Conservation (phyloP, 30 jellyfish, hydroid and myxozoan genomes). For the Aurelia sp. region DNA sequence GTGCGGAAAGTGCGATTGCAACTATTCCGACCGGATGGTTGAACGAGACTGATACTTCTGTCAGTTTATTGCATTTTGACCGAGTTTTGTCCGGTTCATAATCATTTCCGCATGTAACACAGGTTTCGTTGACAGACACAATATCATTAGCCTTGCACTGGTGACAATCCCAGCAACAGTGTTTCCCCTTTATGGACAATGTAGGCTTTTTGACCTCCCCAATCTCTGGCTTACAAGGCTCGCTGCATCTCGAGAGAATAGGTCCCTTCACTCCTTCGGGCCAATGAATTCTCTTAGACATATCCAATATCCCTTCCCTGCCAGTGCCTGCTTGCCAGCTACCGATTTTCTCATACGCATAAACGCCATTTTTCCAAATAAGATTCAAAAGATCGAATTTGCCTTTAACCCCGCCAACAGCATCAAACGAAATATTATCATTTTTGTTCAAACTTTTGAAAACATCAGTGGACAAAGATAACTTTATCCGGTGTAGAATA, state of each 20-base stretch:
- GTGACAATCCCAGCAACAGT: conserved; percentile 72
- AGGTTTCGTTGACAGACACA: conserved; percentile 42
- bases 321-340: conserved; percentile 42
- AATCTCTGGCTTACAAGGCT: conserved; percentile 33
- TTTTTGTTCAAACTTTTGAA: conserved; percentile 9
- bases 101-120: conserved; percentile 41
- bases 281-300: conserved; percentile 14
- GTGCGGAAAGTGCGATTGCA: conserved; percentile 35
- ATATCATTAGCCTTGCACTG: conserved; percentile 50
- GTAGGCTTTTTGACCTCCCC: conserved; percentile 37
- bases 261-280: conserved; percentile 7
- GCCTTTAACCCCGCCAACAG: conserved; percentile 67
- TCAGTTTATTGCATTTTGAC: conserved; percentile 33
- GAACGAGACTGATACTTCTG: conserved; percentile 18
- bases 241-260: conserved; percentile 47
- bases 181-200: background rate
- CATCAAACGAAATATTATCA: conserved; percentile 40
- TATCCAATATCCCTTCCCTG: background rate
- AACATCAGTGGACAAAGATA: conserved; percentile 11
- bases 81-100: conserved; percentile 50
- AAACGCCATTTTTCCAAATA: conserved; percentile 4
- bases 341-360: conserved; percentile 36
- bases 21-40: conserved; percentile 47
- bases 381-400: conserved; percentile 44
- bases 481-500: conserved; percentile 16